A percentile compares a stretch with the other conserved stretches of the same genome.
Conservation (phyloP, 2,113 vertebrate species). For the Hydrolagus affinis region DNA sequence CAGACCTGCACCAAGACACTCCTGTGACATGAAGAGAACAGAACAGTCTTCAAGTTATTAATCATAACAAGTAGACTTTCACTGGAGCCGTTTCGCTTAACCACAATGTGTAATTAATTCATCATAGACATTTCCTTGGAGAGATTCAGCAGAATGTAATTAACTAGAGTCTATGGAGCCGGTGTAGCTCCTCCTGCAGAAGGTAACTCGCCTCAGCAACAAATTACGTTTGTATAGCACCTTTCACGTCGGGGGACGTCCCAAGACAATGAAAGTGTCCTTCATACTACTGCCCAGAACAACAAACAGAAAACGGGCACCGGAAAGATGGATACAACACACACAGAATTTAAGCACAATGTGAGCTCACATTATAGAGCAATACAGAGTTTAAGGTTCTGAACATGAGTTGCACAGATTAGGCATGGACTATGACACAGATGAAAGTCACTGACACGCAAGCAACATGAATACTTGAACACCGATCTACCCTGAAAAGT, state of each 20-base stretch:
- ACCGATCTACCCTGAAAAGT: not conserved
- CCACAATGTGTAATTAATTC: conserved; percentile 19
- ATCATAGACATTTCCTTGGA: not conserved
- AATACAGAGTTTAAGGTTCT: not conserved
- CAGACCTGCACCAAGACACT: not conserved
- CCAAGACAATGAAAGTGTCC: not conserved
- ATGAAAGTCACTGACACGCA: not conserved
- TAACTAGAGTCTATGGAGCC: not conserved
- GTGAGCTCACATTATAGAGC: not conserved
- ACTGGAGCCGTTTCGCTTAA: not conserved
- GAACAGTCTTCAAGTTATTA: not conserved
- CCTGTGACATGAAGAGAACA: not conserved
- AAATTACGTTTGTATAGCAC: too few species aligned
- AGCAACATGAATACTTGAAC: not conserved
- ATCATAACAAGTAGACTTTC: not conserved
- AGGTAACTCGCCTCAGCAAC: not conserved
- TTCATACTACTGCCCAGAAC: conserved; percentile 7
- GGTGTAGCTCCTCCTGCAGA: not conserved
- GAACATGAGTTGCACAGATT: not conserved
- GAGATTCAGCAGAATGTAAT: conserved; percentile 18
- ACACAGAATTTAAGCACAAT: conserved; percentile 1
- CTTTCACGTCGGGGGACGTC: too few species aligned
- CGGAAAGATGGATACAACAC: not conserved
- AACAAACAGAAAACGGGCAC: not conserved
- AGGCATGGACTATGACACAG: not conserved